These are phyloP conservation scores for Sebastiscus albofasciatus DNA, from an alignment of 2,797 vertebrate species.

Conservation along the genomic window DNA sequence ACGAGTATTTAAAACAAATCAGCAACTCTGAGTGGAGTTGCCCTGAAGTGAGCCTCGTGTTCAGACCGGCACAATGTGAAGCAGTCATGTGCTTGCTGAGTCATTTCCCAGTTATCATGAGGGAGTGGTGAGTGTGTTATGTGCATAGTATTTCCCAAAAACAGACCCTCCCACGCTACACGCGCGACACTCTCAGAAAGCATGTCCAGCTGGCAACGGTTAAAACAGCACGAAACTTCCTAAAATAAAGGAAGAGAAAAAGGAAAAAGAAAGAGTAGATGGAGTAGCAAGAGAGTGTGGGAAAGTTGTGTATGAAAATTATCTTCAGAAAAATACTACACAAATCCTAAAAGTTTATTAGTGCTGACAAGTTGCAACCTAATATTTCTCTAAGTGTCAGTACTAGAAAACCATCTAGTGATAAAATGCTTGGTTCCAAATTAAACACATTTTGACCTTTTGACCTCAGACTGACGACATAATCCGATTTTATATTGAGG, in stretches of 20 bases:
- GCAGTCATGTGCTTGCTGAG: constrained; percentile 69
- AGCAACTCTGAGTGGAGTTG: neutral
- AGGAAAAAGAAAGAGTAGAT: neutral
- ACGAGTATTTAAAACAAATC: neutral
- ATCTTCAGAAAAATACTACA: neutral
- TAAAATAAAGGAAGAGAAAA: neutral
- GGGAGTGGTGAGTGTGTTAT: neutral
- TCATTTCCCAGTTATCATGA: constrained; percentile 41
- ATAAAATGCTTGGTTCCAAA: neutral
- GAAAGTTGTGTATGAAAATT: neutral
- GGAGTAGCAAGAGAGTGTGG: neutral
- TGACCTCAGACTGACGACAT: neutral
- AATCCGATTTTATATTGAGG: neutral
- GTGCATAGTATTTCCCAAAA: constrained; percentile 7
- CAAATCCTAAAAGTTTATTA: neutral
- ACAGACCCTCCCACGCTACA: neutral
- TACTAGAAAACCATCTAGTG: neutral
- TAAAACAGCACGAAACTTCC: neutral
- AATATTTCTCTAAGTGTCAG: neutral
- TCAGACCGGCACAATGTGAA: constrained; percentile 7
- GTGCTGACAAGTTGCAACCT: neutral
- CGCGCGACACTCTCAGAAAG: neutral
- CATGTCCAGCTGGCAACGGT: neutral
- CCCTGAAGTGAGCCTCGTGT: neutral
- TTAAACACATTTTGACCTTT: no score